Evolutionary conservation across 2,797 vertebrate genomes (phyloP), one percentile per base, ranked within the genome.

Genomic region (Miichthys miiuy): DNA sequence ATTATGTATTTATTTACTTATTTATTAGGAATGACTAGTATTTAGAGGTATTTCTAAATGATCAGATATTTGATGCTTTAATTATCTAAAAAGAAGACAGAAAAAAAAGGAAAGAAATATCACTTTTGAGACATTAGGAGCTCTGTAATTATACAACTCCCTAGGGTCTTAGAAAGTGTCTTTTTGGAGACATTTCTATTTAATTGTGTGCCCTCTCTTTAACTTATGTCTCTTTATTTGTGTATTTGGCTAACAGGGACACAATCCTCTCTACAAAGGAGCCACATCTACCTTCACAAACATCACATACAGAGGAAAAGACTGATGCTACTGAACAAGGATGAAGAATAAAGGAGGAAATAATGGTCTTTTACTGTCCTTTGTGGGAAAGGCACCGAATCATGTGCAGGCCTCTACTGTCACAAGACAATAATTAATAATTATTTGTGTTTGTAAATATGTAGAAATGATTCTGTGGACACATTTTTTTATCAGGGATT

Each of bases 201-300:
- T n/a, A 7, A 21, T 50, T 55, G 25, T 60, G 2, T 66, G 21
- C 47, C 0, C 34, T 57, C 13, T 55, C 25, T 12, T 25, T 72
- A 52, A 73, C 23, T 5, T 6, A 3, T 23, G 4, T 65, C 4
- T 84, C 27, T 72, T 52, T 25, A 0, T 38, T 5, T 82, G 42
- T 81, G 18, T 56, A 42, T 79, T 89, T 58, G 82, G 87, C 52
- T 61, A 56, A 25, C 92, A 99, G 98, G 96, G 93, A 63, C 95
- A 99, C 94, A 99, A 99, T 73, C 98, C 98, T 18, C 94, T 99
- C 27, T 99, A 97, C 80, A 98, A 97, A 95, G 96, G 96, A 83
- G 97, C 97, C 67, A 99, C 97, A 0, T 98, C 98, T 8, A 99
- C 98, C 57, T 99, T 99, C 90, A 99, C 96, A 75, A 99, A 99